Evolutionary conservation across 2,888 invertebrate genomes (phyloP), one percentile per base, ranked within the genome.

Genomic region (Adelphocoris suturalis): DNA sequence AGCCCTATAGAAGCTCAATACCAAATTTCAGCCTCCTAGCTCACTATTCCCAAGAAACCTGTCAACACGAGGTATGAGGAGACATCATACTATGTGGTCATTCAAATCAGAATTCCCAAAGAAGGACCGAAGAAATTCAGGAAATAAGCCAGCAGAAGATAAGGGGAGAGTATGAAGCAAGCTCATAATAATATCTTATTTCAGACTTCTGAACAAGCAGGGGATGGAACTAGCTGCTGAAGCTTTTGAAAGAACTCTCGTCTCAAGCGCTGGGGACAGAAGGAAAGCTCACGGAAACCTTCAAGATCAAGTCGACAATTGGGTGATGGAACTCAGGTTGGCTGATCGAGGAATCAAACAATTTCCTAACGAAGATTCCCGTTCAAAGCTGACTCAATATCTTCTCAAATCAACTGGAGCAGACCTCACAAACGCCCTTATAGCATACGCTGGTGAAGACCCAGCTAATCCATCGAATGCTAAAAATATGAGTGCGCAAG

Each of bases 331-430:
- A 92, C 95, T 97, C 52, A 95, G 96, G 92, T 94, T 97, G 55
- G 97, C 97, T 93, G 97, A 97, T 92, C 97, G 97, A 93, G 97
- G 97, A 0, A 94, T 97, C 3, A 96, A 92, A 75, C 91, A 92
- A 48, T 93, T 93, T 91, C 90, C 91, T 19, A 92, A 92, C 75
- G 92, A 92, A 47, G 94, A 94, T 13, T 90, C 91, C 23, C 97
- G 97, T 93, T 91, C 94, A 0, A 96, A 96, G 91, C 94, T 98
- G 91, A 94, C 95, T 0, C 98, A 97, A 93, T 98, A 98, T 94
- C 94, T 99, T 76, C 93, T 98, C 48, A 97, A 97, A 93, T 96
- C 97, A 0, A 94, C 97, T 80, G 97, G 97, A 80, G 95, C 96
- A 47, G 98, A 99, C 92, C 95, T 98, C 90, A 95, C 96, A 19